Evolutionary conservation across 2,113 vertebrate genomes (phyloP), one percentile per base, ranked within the genome.

Genomic region (Rhizomys pruinosus): DNA sequence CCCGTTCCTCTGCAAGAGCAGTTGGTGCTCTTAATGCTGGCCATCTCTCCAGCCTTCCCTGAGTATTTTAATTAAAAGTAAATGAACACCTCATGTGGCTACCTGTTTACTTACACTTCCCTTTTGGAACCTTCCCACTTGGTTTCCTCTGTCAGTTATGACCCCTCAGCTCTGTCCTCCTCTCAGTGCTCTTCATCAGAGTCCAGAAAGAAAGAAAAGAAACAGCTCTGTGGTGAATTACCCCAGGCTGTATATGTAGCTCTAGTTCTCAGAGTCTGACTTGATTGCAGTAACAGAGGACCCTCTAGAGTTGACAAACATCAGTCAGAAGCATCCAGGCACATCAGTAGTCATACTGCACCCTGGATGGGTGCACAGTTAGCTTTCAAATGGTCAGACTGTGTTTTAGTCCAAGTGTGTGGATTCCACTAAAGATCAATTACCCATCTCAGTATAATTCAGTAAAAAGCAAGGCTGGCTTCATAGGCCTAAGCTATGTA

Each of bases 261-360:
- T 52, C 47, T 81, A n/a, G 47, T 80, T 84, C 57, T 87, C 2
- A 25, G 63, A n/a, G 63, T 52, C 7, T 29, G 69, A 63, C 39
- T 86, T 61, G 23, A 69, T n/a, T 27, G 11, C 16, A 87, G 27
- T 66, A 68, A 61, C 47, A 27, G 68, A 63, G 23, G 16, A 44
- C 22, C n/a, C 9, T 84, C 55, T 47, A 42, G 16, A 2, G 8
- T 44, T 37, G 20, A 7, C 68, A 2, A 11, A 52, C 34, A 52
- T 42, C 47, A 85, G 37, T 66, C 55, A 89, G 74, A 90, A 74
- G 44, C 68, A 95, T 89, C 32, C 7, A 92, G 19, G 52, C 85
- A 84, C 13, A 79, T 10, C 23, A 66, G 66, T 10, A 76, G 69
- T 39, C 77, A 71, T 39, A 52, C 15, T 72, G 37, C 52, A 69